A percentile compares a stretch with the other conserved stretches of the same genome.
phyloP scores from a whole-genome alignment of 2,113 vertebrate species.

The Phyllopteryx taeniolatus region DNA sequence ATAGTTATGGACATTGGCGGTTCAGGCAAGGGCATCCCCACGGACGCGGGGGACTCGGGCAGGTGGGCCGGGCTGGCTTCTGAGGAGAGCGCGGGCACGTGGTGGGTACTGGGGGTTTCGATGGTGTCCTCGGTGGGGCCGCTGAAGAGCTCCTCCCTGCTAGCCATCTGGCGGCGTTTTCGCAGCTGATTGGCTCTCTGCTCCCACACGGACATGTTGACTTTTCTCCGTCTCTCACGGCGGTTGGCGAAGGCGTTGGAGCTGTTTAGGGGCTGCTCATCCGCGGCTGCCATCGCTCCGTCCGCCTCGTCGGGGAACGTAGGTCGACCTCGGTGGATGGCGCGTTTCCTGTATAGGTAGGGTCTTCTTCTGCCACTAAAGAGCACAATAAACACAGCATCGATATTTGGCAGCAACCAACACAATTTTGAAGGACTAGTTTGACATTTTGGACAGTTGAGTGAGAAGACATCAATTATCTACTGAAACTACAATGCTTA shows the following conservation, averaged over 20 bases:
- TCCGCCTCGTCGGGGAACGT: conserved; percentile 67
- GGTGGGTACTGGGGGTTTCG: conserved; percentile 63
- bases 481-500: neutral
- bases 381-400: conserved; percentile 31
- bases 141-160: conserved; percentile 87
- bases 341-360: conserved; percentile 77
- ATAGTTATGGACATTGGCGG: conserved; percentile 71
- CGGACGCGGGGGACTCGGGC: conserved; percentile 70
- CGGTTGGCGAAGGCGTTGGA: conserved; percentile 71
- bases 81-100: conserved; percentile 39
- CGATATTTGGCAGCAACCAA: neutral
- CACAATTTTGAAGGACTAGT: neutral
- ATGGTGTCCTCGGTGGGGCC: conserved; percentile 65
- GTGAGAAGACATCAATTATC: neutral
- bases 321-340: conserved; percentile 74
- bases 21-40: conserved; percentile 71
- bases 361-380: conserved; percentile 76
- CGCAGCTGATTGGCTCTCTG: conserved; percentile 94
- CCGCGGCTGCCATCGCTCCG: neutral
- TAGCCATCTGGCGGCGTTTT: conserved; percentile 92
- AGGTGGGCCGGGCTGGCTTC: conserved; percentile 67
- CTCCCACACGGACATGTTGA: conserved; percentile 97
- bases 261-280: conserved; percentile 39
- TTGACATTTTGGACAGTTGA: conserved; percentile 16
- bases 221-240: conserved; percentile 85